phyloP scores from a whole-genome alignment of 1,140 invertebrate genomes.

The Fragariocoptes setiger region DNA sequence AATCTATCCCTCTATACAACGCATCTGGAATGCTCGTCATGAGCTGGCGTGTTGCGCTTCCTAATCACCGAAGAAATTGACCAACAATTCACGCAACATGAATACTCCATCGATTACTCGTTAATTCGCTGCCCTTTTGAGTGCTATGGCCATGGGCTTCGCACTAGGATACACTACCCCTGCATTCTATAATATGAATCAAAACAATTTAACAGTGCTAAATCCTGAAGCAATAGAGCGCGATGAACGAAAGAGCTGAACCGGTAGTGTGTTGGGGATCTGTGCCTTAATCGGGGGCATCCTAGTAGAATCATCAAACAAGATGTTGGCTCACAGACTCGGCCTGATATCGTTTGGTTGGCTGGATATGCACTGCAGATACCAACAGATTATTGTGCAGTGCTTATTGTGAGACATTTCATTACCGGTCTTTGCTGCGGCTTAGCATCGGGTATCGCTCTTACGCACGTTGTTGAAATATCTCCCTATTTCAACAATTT shows the following conservation, averaged over 20 bases:
- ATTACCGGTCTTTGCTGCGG: slow-evolving; percentile 29
- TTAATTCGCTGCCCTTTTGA: neutral
- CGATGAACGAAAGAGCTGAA: slow-evolving; percentile 8
- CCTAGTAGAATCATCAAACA: slow-evolving; percentile 26
- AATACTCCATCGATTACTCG: slow-evolving; percentile 30
- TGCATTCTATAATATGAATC: slow-evolving; percentile 9
- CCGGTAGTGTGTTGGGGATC: slow-evolving; percentile 9
- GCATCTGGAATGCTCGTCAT: too few species aligned
- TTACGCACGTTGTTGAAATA: slow-evolving; percentile 62
- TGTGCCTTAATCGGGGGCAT: slow-evolving; percentile 10
- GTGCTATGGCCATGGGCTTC: slow-evolving; percentile 9
- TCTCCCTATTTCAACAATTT: slow-evolving; percentile 63
- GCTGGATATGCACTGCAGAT: slow-evolving; percentile 40
- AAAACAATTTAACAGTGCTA: slow-evolving; percentile 2
- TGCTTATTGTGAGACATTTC: slow-evolving; percentile 28
- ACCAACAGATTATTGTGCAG: slow-evolving; percentile 19
- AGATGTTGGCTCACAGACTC: slow-evolving; percentile 34
- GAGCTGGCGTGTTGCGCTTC: too few species aligned
- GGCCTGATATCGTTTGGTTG: slow-evolving; percentile 36
- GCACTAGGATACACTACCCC: slow-evolving; percentile 10
- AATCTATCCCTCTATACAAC: too few species aligned
- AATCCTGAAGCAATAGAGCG: slow-evolving; percentile 3
- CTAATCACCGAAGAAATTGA: too few species aligned
- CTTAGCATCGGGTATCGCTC: slow-evolving; percentile 23
- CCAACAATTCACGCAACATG: too few species aligned